These are phyloP conservation scores for Strigamia maritima DNA, from an alignment of 2,888 invertebrate genomes.

Conservation along the genomic window DNA sequence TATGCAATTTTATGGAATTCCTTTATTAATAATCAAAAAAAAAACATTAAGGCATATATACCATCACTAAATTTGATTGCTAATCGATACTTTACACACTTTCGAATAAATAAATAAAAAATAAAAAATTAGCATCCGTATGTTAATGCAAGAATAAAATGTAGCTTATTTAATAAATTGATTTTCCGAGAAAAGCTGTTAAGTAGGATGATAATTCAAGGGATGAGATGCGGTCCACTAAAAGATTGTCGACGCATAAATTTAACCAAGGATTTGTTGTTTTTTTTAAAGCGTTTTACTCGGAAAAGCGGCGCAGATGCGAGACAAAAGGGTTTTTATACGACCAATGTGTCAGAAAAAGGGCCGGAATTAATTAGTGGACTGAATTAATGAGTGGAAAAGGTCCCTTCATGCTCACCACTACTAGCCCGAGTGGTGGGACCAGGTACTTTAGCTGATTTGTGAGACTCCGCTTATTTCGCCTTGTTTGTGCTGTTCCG, in stretches of 20 bases:
- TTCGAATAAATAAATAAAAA: too few species aligned
- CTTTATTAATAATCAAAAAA: too few species aligned
- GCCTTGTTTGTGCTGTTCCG: background rate
- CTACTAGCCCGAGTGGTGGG: background rate
- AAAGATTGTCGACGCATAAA: conserved; percentile 17
- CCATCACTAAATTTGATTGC: too few species aligned
- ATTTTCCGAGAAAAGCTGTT: background rate
- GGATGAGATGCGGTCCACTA: background rate
- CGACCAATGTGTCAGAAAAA: background rate
- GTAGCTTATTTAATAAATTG: background rate
- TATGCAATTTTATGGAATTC: too few species aligned
- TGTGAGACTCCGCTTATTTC: background rate
- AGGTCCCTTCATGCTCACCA: background rate
- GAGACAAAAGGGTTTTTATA: conserved; percentile 2
- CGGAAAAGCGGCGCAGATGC: background rate
- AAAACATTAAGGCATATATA: too few species aligned
- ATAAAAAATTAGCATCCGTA: background rate
- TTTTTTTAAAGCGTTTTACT: background rate
- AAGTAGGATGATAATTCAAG: background rate
- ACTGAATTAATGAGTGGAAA: conserved; percentile 18
- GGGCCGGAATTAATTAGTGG: conserved; percentile 20
- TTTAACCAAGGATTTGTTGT: background rate
- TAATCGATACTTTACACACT: too few species aligned
- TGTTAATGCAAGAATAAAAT: background rate
- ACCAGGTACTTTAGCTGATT: background rate